Evolutionary conservation across 2,113 vertebrate genomes (phyloP).

Genomic region (Oncorhynchus masou): DNA sequence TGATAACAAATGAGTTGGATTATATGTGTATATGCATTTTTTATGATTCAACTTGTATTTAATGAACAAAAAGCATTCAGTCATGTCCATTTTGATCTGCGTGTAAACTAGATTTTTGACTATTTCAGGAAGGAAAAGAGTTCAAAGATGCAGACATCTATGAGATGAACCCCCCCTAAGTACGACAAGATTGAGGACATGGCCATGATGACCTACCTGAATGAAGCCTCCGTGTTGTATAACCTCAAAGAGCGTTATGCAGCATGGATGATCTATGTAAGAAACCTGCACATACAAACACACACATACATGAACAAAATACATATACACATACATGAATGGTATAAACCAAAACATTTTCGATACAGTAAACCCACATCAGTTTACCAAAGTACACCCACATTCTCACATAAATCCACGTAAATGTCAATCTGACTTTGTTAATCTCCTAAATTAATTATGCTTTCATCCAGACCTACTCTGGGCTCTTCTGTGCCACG

Average conservation of each 20-base stretch:
- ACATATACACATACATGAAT: neutral
- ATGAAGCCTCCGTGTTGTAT: conserved; percentile 74
- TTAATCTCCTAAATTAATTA: too few relatives aligned
- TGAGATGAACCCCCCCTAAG: conserved; percentile 14
- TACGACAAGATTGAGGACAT: conserved; percentile 68
- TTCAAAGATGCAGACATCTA: conserved; percentile 3
- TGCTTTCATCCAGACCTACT: neutral
- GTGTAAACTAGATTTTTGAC: too few relatives aligned
- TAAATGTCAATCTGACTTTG: fast-evolving
- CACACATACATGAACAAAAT: neutral
- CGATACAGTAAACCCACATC: neutral
- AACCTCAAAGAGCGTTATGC: conserved; percentile 82
- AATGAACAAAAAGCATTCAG: too few relatives aligned
- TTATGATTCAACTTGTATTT: too few relatives aligned
- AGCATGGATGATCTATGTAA: conserved; percentile 84
- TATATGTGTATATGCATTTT: too few relatives aligned
- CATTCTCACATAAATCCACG: too few relatives aligned
- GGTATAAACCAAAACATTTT: neutral
- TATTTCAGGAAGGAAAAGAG: neutral
- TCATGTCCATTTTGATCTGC: too few relatives aligned
- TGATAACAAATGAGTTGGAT: too few relatives aligned
- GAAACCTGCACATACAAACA: conserved; percentile 30
- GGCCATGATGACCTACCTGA: conserved; percentile 80
- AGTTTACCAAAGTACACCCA: too few relatives aligned
- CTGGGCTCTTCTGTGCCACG: conserved; percentile 12